These are phyloP conservation scores for Micronycteris hirsuta DNA, from an alignment of 2,113 vertebrate species.

Conservation along the genomic window DNA sequence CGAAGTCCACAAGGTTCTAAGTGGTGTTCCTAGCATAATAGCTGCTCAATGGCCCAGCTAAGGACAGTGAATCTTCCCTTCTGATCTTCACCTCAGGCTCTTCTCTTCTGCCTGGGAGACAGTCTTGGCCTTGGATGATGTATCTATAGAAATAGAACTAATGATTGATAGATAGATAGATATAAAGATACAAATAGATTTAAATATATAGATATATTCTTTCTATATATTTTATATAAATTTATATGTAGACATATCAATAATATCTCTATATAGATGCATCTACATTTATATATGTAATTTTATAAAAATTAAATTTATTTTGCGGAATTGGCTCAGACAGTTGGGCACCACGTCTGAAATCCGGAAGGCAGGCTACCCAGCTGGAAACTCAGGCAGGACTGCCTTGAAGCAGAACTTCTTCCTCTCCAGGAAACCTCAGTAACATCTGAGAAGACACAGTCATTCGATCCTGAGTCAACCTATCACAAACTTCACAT, in stretches of 20 bases:
- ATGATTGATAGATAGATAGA: background rate
- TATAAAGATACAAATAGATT: background rate
- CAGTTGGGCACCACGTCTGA: accelerated
- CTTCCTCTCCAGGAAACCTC: background rate
- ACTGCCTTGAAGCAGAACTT: too few relatives aligned
- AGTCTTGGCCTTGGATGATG: background rate
- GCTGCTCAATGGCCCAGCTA: accelerated
- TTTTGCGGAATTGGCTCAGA: background rate
- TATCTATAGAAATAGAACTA: background rate
- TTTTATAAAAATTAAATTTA: background rate
- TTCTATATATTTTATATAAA: background rate
- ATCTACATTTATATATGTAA: background rate
- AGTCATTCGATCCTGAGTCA: accelerated
- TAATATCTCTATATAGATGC: too few relatives aligned
- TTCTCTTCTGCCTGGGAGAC: background rate
- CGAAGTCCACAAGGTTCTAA: too few relatives aligned
- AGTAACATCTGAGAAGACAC: background rate
- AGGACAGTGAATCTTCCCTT: background rate
- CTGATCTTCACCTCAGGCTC: accelerated
- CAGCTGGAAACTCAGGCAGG: background rate
- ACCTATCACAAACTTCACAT: accelerated
- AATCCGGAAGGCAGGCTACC: too few relatives aligned
- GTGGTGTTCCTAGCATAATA: accelerated
- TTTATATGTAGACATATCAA: background rate
- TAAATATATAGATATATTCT: background rate